Conservation (phyloP, 2,888 invertebrate genomes). For the Morpho achilles region DNA sequence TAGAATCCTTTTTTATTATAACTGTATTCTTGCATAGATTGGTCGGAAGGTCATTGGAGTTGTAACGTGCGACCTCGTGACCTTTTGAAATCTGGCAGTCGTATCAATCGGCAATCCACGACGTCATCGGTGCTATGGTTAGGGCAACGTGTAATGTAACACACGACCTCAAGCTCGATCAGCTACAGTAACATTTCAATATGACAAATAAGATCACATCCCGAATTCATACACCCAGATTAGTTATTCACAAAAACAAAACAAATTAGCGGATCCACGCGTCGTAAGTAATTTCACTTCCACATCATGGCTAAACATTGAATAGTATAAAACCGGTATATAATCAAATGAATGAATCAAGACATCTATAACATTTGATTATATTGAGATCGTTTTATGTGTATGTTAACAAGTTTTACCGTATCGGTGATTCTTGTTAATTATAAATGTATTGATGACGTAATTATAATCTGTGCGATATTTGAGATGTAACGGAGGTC, state of each 20-base stretch:
- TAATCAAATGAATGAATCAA: neutral
- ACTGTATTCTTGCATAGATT: constrained; percentile 9
- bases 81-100: constrained; percentile 20
- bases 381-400: neutral
- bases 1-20: too few relatives aligned
- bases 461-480: constrained; percentile 21
- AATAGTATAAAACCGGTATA: neutral
- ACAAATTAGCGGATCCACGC: too few relatives aligned
- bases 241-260: too few relatives aligned
- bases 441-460: constrained; percentile 17
- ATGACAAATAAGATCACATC: too few relatives aligned
- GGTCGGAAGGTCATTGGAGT: constrained; percentile 18
- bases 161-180: neutral
- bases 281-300: too few relatives aligned
- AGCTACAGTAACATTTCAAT: neutral
- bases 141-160: neutral
- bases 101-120: constrained; percentile 12
- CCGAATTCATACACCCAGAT: too few relatives aligned
- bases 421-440: constrained; percentile 5
- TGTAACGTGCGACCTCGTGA: constrained; percentile 18
- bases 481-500: constrained; percentile 15
- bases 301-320: neutral
- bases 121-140: constrained; percentile 8
- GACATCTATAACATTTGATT: neutral
- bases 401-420: constrained; percentile 6